These are phyloP conservation scores for Notechis scutatus DNA, from an alignment of 2,113 vertebrate species.

Conservation along the genomic window DNA sequence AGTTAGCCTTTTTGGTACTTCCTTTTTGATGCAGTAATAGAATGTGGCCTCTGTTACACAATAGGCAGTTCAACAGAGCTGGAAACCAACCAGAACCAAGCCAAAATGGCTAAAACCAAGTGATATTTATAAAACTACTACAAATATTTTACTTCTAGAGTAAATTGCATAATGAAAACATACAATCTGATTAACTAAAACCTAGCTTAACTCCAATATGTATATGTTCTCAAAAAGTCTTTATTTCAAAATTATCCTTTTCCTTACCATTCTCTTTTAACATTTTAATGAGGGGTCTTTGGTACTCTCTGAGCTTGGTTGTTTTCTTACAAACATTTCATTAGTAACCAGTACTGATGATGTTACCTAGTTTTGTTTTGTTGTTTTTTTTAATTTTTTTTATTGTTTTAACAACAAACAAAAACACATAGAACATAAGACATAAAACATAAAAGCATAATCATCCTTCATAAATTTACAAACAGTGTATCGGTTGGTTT, in stretches of 20 bases:
- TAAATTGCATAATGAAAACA: not conserved
- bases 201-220: not conserved
- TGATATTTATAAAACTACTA: not conserved
- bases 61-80: not conserved
- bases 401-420: no score
- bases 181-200: not conserved
- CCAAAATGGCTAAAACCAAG: not conserved
- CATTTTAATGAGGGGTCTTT: not conserved
- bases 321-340: not conserved
- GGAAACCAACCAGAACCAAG: not conserved
- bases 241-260: not conserved
- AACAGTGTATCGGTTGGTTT: no score
- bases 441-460: no score
- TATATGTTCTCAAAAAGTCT: not conserved
- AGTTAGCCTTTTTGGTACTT: not conserved
- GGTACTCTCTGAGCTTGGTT: not conserved
- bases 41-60: not conserved
- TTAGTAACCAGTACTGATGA: not conserved
- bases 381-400: no score
- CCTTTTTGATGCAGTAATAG: not conserved
- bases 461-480: no score
- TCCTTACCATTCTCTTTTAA: not conserved
- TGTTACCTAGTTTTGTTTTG: not conserved
- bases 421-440: no score
- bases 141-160: not conserved